Evolutionary conservation across 1,140 invertebrate species (phyloP).

Genomic region (Drosophila tani): DNA sequence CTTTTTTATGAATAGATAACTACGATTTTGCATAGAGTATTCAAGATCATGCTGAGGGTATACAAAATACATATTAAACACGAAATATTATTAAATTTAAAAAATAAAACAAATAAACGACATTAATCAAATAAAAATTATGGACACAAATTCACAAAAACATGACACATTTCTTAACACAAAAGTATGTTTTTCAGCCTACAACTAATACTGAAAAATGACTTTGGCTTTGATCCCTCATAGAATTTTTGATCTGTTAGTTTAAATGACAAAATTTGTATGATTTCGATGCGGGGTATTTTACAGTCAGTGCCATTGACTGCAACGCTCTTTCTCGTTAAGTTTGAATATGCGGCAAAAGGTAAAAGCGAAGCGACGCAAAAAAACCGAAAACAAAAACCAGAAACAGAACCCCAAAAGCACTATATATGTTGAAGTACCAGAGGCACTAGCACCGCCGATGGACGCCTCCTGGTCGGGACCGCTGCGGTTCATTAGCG

Average conservation of each 20-base stretch:
- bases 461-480: constrained; percentile 41
- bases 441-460: constrained; percentile 16
- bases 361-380: constrained; percentile 30
- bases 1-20: no score
- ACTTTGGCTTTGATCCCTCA: no score
- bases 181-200: no score
- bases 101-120: background rate
- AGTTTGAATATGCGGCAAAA: constrained; percentile 69
- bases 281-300: constrained; percentile 3
- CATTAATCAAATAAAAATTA: no score
- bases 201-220: no score
- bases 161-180: no score
- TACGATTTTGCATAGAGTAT: no score
- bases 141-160: no score
- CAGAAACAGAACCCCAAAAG: constrained; percentile 28
- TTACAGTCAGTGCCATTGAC: background rate
- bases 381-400: constrained; percentile 28
- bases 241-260: background rate
- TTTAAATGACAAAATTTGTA: background rate
- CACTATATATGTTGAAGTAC: constrained; percentile 9
- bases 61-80: background rate
- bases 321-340: background rate
- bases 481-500: constrained; percentile 78
- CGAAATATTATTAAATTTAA: background rate
- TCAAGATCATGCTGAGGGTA: no score